phyloP scores from a whole-genome alignment of 2,888 invertebrate genomes.

The Conchocele bisecta region DNA sequence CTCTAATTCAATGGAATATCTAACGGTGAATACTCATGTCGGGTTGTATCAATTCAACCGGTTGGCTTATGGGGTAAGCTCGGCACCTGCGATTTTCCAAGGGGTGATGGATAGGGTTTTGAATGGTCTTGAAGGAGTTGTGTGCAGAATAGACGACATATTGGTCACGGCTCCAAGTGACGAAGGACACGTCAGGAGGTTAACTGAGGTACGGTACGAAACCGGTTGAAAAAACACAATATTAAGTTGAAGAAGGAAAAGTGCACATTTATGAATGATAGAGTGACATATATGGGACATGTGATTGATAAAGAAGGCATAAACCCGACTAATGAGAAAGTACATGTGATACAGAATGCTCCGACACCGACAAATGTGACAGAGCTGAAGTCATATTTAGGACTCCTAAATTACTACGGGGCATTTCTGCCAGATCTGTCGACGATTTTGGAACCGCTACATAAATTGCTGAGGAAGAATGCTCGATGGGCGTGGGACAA shows the following conservation, averaged over 20 bases:
- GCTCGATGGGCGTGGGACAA: slow-evolving; percentile 4
- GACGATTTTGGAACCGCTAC: slow-evolving; percentile 27
- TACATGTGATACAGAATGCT: no score
- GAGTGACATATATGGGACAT: slow-evolving; percentile 50
- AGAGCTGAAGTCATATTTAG: slow-evolving; percentile 43
- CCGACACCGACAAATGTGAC: slow-evolving; percentile 37
- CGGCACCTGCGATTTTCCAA: slow-evolving; percentile 50
- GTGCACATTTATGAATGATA: slow-evolving; percentile 25
- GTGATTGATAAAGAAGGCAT: slow-evolving; percentile 37
- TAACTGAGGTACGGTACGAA: slow-evolving; percentile 29
- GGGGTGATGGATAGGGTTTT: slow-evolving; percentile 48
- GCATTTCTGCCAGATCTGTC: slow-evolving; percentile 30
- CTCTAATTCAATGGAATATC: slow-evolving; percentile 30
- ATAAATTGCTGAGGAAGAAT: slow-evolving; percentile 18
- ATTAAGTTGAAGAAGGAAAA: slow-evolving; percentile 23
- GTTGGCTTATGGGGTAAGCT: slow-evolving; percentile 42
- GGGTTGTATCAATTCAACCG: slow-evolving; percentile 43
- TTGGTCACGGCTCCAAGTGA: slow-evolving; percentile 37
- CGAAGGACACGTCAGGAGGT: slow-evolving; percentile 19
- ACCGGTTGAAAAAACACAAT: slow-evolving; percentile 26
- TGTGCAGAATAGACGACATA: slow-evolving; percentile 47
- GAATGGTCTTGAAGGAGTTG: slow-evolving; percentile 12
- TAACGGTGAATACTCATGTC: slow-evolving; percentile 54
- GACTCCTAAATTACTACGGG: slow-evolving; percentile 41
- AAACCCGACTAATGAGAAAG: slow-evolving; percentile 27